phyloP scores from a whole-genome alignment of 1,140 invertebrate genomes.

The Drosophila carrolli region DNA sequence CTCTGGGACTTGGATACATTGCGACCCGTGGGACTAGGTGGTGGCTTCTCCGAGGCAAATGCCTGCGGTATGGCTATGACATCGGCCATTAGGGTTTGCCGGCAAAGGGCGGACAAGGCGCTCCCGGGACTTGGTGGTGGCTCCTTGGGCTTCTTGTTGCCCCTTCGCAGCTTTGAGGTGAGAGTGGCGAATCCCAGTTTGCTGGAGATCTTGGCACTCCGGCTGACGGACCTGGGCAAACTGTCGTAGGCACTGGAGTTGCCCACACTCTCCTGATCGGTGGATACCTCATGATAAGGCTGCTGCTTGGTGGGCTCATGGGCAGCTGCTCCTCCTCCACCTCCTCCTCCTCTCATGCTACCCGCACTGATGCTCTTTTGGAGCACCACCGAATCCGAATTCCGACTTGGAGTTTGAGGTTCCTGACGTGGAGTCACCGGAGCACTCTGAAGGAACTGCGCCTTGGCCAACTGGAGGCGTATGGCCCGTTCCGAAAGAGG shows the following conservation, averaged over 20 bases:
- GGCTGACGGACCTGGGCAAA: conserved; percentile 66
- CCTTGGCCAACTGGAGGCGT: conserved; percentile 87
- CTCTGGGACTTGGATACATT: conserved; percentile 77
- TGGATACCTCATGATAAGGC: conserved; percentile 31
- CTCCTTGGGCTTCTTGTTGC: conserved; percentile 71
- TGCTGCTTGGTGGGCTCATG: conserved; percentile 27
- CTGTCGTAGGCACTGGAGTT: conserved; percentile 70
- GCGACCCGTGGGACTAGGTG: conserved; percentile 51
- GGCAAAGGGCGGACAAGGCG: conserved; percentile 69
- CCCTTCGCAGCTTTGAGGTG: conserved; percentile 87
- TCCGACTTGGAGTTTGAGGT: conserved; percentile 34
- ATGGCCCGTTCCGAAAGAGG: conserved; percentile 85
- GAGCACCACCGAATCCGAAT: conserved; percentile 18
- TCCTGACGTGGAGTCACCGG: conserved; percentile 64
- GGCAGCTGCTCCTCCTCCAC: conserved; percentile 19
- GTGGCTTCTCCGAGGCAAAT: conserved; percentile 39
- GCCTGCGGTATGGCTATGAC: conserved; percentile 66
- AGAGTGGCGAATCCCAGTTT: conserved; percentile 87
- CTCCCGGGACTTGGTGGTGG: conserved; percentile 40
- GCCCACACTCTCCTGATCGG: conserved; percentile 75
- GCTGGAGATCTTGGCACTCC: conserved; percentile 73
- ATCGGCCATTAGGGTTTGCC: conserved; percentile 72
- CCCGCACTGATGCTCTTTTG: conserved; percentile 89
- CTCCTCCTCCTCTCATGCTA: conserved; percentile 85
- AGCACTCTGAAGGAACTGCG: conserved; percentile 86